A percentile compares a stretch with the other conserved stretches of the same genome.
Conservation (phyloP, 2,888 invertebrate genomes). For the Cataglyphis cursor region DNA sequence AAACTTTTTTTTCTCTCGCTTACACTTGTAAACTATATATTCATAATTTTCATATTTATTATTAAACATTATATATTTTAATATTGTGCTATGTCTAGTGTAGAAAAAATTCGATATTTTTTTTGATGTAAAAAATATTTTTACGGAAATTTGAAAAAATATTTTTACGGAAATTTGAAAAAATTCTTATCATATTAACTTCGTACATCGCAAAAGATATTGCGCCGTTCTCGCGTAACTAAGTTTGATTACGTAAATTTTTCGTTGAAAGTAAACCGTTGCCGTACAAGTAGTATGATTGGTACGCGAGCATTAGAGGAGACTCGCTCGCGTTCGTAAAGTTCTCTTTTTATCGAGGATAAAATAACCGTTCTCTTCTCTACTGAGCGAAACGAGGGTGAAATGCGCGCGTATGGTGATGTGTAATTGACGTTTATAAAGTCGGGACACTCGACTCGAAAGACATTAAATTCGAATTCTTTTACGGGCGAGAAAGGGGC, state of each 20-base stretch:
- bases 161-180: background rate
- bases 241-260: slow-evolving; percentile 13
- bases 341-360: slow-evolving; percentile 24
- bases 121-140: background rate
- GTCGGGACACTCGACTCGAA: background rate
- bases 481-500: background rate
- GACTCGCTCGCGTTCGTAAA: slow-evolving; percentile 4
- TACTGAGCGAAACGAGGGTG: background rate
- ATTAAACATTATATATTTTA: background rate
- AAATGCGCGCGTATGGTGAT: background rate
- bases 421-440: slow-evolving; percentile 41
- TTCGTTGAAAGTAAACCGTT: background rate
- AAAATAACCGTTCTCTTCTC: slow-evolving; percentile 1
- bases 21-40: background rate
- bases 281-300: slow-evolving; percentile 20
- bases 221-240: background rate
- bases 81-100: background rate
- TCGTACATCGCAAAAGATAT: background rate
- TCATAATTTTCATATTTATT: background rate
- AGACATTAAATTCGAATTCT: background rate
- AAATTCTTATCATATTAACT: background rate
- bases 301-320: background rate
- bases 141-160: background rate
- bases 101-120: background rate
- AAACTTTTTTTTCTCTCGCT: slow-evolving; percentile 12